Evolutionary conservation across 2,888 invertebrate species (phyloP).

Genomic region (Troglohyphantes excavatus): DNA sequence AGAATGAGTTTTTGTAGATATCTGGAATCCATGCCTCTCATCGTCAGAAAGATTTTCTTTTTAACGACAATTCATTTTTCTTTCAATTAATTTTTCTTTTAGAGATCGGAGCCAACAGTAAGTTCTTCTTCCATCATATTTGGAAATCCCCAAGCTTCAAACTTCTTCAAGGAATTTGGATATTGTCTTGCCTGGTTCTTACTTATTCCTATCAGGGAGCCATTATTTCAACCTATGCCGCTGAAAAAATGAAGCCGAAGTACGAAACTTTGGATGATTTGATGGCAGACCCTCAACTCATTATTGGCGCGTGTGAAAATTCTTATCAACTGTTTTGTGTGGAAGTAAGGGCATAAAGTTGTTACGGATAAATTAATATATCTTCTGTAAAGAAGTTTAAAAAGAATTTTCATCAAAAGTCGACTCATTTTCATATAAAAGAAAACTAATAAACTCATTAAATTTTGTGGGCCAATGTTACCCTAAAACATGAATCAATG

Average conservation of each 20-base stretch:
- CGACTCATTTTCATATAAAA: too few relatives aligned
- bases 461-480: too few relatives aligned
- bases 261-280: constrained; percentile 39
- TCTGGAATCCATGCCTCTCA: too few relatives aligned
- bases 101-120: background rate
- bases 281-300: background rate
- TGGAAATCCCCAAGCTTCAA: constrained; percentile 10
- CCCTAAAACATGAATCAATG: too few relatives aligned
- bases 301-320: constrained; percentile 8
- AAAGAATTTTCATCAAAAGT: too few relatives aligned
- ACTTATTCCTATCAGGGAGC: constrained; percentile 34
- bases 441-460: too few relatives aligned
- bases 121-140: constrained; percentile 26
- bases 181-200: constrained; percentile 14
- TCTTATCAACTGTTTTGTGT: constrained; percentile 23
- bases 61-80: too few relatives aligned
- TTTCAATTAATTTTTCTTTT: background rate
- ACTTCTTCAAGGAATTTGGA: constrained; percentile 16
- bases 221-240: constrained; percentile 43
- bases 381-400: too few relatives aligned
- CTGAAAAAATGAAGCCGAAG: constrained; percentile 43
- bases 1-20: too few relatives aligned
- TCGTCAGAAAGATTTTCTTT: too few relatives aligned
- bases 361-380: too few relatives aligned
- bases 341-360: background rate